A percentile compares a stretch with the other conserved stretches of the same genome.
phyloP scores from a whole-genome alignment of 2,888 invertebrate species.

The Entomobrya proxima region DNA sequence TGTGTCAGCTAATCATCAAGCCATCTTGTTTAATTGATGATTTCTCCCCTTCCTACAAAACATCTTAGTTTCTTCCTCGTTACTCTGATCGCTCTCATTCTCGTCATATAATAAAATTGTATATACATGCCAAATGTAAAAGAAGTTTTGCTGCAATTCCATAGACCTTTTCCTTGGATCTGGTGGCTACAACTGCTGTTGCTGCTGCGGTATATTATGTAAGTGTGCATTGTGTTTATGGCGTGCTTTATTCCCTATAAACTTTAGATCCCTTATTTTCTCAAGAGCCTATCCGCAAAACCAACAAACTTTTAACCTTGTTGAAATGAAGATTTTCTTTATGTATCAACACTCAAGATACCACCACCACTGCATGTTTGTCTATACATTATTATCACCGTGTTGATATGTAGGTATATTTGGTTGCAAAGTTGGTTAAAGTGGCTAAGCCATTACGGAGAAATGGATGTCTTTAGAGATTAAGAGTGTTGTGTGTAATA shows the following conservation, averaged over 20 bases:
- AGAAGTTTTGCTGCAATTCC: not conserved
- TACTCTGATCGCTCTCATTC: not conserved
- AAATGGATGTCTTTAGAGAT: constrained; percentile 35
- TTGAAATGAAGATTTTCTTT: too few relatives aligned
- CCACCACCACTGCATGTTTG: too few relatives aligned
- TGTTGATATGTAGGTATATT: not conserved
- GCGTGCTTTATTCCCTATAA: too few relatives aligned
- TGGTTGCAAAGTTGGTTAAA: not conserved
- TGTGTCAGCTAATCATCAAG: constrained; percentile 73
- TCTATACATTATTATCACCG: not conserved
- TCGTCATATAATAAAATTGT: not conserved
- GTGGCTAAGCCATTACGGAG: constrained; percentile 22
- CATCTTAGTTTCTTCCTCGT: not conserved
- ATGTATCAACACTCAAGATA: too few relatives aligned
- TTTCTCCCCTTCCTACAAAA: constrained; percentile 41
- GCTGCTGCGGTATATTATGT: too few relatives aligned
- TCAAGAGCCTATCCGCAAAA: too few relatives aligned
- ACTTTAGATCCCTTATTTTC: too few relatives aligned
- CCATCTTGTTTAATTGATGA: constrained; percentile 71
- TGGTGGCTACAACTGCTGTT: too few relatives aligned
- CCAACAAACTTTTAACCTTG: too few relatives aligned
- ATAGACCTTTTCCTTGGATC: too few relatives aligned
- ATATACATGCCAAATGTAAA: not conserved
- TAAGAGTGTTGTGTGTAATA: not conserved
- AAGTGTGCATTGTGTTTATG: too few relatives aligned